A percentile compares a stretch with the other conserved stretches of the same genome.
phyloP scores from a whole-genome alignment of 2,888 invertebrate genomes.

The Lithophane ornitopus region DNA sequence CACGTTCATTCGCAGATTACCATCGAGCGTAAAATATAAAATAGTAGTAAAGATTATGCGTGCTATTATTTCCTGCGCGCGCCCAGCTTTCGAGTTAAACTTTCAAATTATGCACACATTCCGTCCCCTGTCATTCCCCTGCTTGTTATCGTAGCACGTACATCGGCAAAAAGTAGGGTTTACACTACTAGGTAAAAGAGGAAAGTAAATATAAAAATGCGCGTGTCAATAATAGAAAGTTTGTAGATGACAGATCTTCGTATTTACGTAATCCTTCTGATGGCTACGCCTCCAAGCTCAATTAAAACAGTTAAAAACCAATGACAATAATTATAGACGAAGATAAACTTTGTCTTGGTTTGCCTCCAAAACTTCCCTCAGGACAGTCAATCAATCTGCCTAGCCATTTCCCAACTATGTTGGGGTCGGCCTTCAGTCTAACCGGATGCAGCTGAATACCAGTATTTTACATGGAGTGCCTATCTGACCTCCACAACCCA shows the following conservation, averaged over 20 bases:
- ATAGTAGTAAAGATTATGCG: constrained; percentile 16
- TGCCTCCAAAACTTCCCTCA: background rate
- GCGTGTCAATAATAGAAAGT: constrained; percentile 24
- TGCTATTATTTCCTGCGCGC: constrained; percentile 15
- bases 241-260: background rate
- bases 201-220: background rate
- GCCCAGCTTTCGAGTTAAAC: constrained; percentile 41
- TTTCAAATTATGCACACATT: constrained; percentile 57
- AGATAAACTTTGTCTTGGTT: too few relatives aligned
- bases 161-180: constrained; percentile 46
- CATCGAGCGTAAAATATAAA: constrained; percentile 37
- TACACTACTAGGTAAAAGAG: constrained; percentile 1
- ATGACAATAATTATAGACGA: too few relatives aligned
- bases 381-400: too few relatives aligned
- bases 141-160: constrained; percentile 44
- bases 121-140: constrained; percentile 42
- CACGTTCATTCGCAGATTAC: constrained; percentile 10
- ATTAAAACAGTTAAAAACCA: background rate
- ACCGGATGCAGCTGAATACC: too few relatives aligned
- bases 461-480: too few relatives aligned
- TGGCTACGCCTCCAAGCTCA: background rate
- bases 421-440: too few relatives aligned
- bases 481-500: too few relatives aligned
- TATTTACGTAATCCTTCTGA: background rate
- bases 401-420: too few relatives aligned